These are phyloP conservation scores for Rhinella marina DNA, from an alignment of 2,797 vertebrate genomes.

Conservation along the genomic window DNA sequence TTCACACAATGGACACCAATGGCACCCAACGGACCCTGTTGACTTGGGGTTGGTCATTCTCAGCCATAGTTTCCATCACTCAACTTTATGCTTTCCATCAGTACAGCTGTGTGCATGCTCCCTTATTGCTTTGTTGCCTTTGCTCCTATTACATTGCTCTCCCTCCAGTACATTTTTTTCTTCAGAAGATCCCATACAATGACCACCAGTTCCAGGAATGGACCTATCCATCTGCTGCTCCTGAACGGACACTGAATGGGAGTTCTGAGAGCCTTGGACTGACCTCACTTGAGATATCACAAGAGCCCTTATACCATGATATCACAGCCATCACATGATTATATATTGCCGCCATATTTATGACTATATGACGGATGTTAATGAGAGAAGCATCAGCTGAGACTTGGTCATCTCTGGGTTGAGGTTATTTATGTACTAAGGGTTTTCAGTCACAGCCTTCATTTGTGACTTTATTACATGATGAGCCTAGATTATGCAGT, in stretches of 20 bases:
- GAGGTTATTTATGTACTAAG: background rate
- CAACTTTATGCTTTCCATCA: too few relatives aligned
- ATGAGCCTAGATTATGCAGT: background rate
- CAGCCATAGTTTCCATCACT: too few relatives aligned
- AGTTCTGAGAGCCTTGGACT: background rate
- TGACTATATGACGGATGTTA: background rate
- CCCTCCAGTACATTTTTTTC: too few relatives aligned
- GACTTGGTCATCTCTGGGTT: background rate
- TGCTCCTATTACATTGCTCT: too few relatives aligned
- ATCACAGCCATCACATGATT: background rate
- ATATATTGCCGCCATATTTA: background rate
- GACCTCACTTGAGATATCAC: background rate
- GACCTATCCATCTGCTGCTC: background rate
- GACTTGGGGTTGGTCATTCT: too few relatives aligned
- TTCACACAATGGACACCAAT: too few relatives aligned
- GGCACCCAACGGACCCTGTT: too few relatives aligned
- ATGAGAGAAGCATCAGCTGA: background rate
- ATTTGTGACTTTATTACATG: background rate
- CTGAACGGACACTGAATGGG: background rate
- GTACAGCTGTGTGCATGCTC: too few relatives aligned
- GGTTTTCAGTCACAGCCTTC: background rate
- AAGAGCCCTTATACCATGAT: background rate
- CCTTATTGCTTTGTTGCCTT: too few relatives aligned
- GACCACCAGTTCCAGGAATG: background rate
- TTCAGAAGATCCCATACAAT: background rate